Percentiles rank a stretch among this genome's conserved stretches.
Evolutionary conservation across 2,888 invertebrate genomes (phyloP).

Genomic region (Drosophila antonietae): DNA sequence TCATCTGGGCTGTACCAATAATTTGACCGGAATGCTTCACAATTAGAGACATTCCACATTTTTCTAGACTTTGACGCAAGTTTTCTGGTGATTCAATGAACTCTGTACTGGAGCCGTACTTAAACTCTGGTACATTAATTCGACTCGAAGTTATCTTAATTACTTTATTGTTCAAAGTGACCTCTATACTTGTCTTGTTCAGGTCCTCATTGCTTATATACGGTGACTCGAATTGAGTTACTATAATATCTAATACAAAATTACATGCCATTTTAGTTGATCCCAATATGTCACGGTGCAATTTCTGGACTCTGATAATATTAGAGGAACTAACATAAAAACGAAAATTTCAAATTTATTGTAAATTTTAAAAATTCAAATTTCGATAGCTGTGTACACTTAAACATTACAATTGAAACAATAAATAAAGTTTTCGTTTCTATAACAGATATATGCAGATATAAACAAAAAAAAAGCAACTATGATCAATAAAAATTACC

Average conservation of each 20-base stretch:
- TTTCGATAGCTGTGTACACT: conserved; percentile 1
- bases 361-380: conserved; percentile 1
- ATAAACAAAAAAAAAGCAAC: conserved; percentile 6
- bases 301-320: background rate
- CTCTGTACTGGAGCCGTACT: conserved; percentile 60
- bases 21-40: conserved; percentile 46
- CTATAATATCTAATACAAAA: conserved; percentile 69
- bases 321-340: background rate
- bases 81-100: conserved; percentile 58
- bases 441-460: background rate
- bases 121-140: conserved; percentile 75
- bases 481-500: background rate
- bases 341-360: conserved; percentile 10
- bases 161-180: conserved; percentile 55
- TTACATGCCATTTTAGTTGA: conserved; percentile 7
- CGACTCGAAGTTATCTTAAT: conserved; percentile 68
- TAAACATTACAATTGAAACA: background rate
- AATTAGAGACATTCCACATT: conserved; percentile 63
- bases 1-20: conserved; percentile 62
- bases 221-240: conserved; percentile 56
- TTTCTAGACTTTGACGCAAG: conserved; percentile 51
- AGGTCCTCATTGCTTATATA: conserved; percentile 40
- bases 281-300: background rate
- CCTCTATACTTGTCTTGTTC: conserved; percentile 53
- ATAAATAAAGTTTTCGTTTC: background rate